A percentile compares a stretch with the other conserved stretches of the same genome.
Conservation (phyloP, 1,140 invertebrate genomes). For the Drosophila seguyi region DNA sequence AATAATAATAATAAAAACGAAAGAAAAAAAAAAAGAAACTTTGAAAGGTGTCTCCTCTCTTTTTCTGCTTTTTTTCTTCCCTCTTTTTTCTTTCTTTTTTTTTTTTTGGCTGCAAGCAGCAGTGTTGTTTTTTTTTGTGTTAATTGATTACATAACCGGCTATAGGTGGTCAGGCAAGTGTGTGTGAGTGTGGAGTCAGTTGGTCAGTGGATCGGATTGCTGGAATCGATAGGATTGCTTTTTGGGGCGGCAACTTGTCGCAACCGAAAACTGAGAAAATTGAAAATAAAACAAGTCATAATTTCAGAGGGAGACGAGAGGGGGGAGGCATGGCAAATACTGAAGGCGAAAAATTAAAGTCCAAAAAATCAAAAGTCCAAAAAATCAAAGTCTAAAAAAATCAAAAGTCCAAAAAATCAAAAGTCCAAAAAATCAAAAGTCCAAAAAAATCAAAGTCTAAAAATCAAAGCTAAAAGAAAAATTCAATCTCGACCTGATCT, state of each 20-base stretch:
- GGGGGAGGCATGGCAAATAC: slow-evolving; percentile 11
- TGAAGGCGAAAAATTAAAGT: background rate
- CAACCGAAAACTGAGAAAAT: slow-evolving; percentile 35
- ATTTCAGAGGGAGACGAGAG: slow-evolving; percentile 29
- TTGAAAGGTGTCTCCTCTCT: slow-evolving; percentile 25
- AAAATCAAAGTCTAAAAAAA: too few relatives aligned
- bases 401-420: too few relatives aligned
- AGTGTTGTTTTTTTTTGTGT: slow-evolving; percentile 52
- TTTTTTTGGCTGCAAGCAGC: slow-evolving; percentile 26
- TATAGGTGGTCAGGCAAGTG: background rate
- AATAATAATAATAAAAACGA: slow-evolving; percentile 37
- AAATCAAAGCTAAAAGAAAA: background rate
- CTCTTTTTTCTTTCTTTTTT: background rate
- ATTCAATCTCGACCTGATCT: slow-evolving; percentile 18
- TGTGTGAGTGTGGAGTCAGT: slow-evolving; percentile 28
- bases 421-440: too few relatives aligned
- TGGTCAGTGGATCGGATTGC: slow-evolving; percentile 46
- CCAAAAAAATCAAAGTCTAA: too few relatives aligned
- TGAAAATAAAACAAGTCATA: slow-evolving; percentile 68
- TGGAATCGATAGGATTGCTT: slow-evolving; percentile 50
- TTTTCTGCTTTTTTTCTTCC: slow-evolving; percentile 4
- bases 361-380: too few relatives aligned
- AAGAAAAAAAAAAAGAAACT: slow-evolving; percentile 33
- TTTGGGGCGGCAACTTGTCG: slow-evolving; percentile 46
- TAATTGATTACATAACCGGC: slow-evolving; percentile 79